Evolutionary conservation across 2,888 invertebrate species (phyloP).

Genomic region (Crossocerus cetratus): DNA sequence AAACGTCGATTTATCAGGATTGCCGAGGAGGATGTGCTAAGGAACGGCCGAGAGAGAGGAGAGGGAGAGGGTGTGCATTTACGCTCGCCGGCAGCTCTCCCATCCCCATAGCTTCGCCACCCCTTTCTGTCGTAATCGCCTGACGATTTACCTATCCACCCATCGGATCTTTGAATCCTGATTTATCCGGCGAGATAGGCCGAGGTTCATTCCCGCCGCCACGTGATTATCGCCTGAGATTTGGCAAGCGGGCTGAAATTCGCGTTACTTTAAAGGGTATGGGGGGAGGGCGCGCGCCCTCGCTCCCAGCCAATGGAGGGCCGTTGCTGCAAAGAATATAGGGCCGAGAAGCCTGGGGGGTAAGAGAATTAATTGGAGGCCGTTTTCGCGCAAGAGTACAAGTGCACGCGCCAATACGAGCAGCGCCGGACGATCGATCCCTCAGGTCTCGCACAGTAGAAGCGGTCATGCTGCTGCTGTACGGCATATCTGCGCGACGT

Average conservation of each 20-base stretch:
- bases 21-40: conserved; percentile 33
- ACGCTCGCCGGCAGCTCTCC: conserved; percentile 21
- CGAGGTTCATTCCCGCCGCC: neutral
- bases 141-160: too few relatives aligned
- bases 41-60: conserved; percentile 7
- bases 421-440: conserved; percentile 51
- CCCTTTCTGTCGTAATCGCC: neutral
- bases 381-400: conserved; percentile 2
- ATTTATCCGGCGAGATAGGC: neutral
- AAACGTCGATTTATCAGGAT: conserved; percentile 60
- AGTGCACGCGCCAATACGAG: conserved; percentile 6
- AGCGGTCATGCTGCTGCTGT: conserved; percentile 41
- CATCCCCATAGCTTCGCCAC: conserved; percentile 30
- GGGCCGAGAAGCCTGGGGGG: neutral
- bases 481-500: conserved; percentile 45
- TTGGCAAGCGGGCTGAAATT: too few relatives aligned
- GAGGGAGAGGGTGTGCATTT: conserved; percentile 26
- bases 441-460: conserved; percentile 22
- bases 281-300: too few relatives aligned
- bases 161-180: neutral
- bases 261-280: too few relatives aligned
- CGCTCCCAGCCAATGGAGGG: too few relatives aligned
- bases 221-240: neutral
- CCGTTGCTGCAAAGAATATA: too few relatives aligned
- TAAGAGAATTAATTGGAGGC: conserved; percentile 35